Base-by-base conservation (phyloP, 2,888 invertebrate genomes). In the Plebejus anna region DNA sequence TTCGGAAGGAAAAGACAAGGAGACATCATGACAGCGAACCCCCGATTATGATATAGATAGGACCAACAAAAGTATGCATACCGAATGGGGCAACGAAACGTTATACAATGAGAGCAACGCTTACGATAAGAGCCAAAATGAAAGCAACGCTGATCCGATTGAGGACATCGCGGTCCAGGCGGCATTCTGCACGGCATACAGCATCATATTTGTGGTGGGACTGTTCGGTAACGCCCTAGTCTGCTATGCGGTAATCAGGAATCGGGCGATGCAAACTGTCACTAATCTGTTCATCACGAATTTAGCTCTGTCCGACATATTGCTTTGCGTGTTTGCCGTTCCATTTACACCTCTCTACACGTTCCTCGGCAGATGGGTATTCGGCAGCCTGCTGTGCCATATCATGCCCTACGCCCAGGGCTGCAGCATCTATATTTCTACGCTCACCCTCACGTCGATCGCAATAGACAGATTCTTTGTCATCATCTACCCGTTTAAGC, bases 251-350 rank as follows among this genome's bases (percentile, higher is more conserved):
- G 98, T 98, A 13, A 95, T 96, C 78, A 95, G 97, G 73, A 98
- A 98, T 88, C 96, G 96, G 83, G 96, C 96, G 79, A 98, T 98
- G 98, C 98, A 98, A 91, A 97, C 98, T 0, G 98, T 98, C 80
- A 98, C 98, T 80, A 98, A 98, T 91, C 95, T 97, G 79, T 98
- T 98, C 93, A 98, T 98, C 90, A 97, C 97, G 82, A 98, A 98
- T 90, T 94, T 98, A 81, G 98, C 98, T 42, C 92, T 98, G 80
- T 97, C 97, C 71, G 98, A 98, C 88, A 96, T 98, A 81, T 91
- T 98, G 75, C 95, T 98, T 80, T 98, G 98, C 87, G 94, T 96
- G 71, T 95, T 98, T 83, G 97, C 97, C 11, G 97, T 98, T 70
- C 98, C 98, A 80, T 97, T 98, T 89, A 98, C 98, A 0, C 98